These are phyloP conservation scores for Mastomys coucha DNA, from an alignment of 2,113 vertebrate genomes.

Conservation along the genomic window DNA sequence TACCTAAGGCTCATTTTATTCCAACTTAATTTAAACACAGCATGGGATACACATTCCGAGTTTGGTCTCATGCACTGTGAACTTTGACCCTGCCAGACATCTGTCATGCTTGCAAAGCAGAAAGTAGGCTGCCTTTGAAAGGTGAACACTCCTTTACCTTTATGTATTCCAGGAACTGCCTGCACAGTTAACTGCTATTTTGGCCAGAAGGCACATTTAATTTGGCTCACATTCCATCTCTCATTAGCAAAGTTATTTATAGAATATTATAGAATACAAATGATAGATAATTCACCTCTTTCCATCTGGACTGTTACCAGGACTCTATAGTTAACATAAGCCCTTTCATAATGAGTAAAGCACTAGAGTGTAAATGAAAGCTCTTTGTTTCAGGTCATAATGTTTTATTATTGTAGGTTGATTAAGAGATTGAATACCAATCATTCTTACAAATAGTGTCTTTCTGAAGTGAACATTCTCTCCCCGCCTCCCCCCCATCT, in stretches of 20 bases:
- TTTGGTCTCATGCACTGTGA: slow-evolving; percentile 60
- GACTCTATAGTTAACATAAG: not conserved
- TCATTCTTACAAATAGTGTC: slow-evolving; percentile 41
- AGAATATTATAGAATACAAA: slow-evolving; percentile 69
- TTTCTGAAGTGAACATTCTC: not conserved
- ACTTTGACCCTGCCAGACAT: slow-evolving; percentile 68
- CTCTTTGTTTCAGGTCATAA: not conserved
- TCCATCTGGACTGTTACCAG: slow-evolving; percentile 68
- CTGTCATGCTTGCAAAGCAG: slow-evolving; percentile 67
- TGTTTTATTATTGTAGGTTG: slow-evolving; percentile 14
- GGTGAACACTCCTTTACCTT: slow-evolving; percentile 66
- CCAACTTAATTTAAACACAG: slow-evolving; percentile 79
- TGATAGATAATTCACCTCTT: slow-evolving; percentile 67
- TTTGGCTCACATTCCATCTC: slow-evolving; percentile 74
- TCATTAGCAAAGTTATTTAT: slow-evolving; percentile 77
- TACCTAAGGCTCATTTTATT: slow-evolving; percentile 70
- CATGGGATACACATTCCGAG: slow-evolving; percentile 73
- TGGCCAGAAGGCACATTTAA: slow-evolving; percentile 52
- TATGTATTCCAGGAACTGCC: slow-evolving; percentile 12
- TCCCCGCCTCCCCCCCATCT: not conserved
- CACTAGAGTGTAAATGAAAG: slow-evolving; percentile 44
- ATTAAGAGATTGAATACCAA: slow-evolving; percentile 39
- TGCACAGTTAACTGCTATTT: slow-evolving; percentile 66
- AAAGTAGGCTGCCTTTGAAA: slow-evolving; percentile 71
- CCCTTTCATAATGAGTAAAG: not conserved